phyloP scores from a whole-genome alignment of 2,113 vertebrate species.

The Phalacrocorax aristotelis region DNA sequence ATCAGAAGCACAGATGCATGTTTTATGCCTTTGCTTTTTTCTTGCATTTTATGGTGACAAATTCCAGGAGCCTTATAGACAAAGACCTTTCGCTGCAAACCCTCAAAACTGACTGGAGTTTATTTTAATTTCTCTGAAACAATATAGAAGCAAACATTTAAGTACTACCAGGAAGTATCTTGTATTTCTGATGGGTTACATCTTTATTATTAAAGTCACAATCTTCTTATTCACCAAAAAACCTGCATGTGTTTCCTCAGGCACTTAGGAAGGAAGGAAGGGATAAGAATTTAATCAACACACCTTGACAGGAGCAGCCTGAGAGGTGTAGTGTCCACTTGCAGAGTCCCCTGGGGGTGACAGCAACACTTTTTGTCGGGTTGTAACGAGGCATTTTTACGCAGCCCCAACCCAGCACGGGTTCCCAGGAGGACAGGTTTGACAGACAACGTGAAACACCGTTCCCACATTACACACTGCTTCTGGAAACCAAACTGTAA shows the following conservation, averaged over 20 bases:
- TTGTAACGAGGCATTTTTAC: fast-evolving
- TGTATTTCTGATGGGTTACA: neutral
- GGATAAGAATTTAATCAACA: neutral
- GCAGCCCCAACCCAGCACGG: fast-evolving
- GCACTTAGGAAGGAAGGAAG: neutral
- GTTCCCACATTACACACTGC: neutral
- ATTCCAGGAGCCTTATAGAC: neutral
- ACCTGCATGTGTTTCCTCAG: neutral
- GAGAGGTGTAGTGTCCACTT: fast-evolving
- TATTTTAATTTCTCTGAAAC: neutral
- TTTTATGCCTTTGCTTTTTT: neutral
- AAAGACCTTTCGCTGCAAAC: neutral
- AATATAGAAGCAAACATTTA: neutral
- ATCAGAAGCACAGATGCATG: neutral
- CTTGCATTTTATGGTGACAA: neutral
- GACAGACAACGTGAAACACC: neutral
- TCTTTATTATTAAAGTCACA: neutral
- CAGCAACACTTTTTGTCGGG: neutral
- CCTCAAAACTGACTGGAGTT: fast-evolving
- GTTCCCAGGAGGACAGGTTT: neutral
- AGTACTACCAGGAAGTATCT: neutral
- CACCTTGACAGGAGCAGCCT: neutral
- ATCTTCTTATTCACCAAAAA: neutral
- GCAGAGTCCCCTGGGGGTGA: neutral
- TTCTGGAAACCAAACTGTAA: neutral